These are phyloP conservation scores for Galerucella nymphaeae DNA, from an alignment of 2,888 invertebrate species.

Conservation along the genomic window DNA sequence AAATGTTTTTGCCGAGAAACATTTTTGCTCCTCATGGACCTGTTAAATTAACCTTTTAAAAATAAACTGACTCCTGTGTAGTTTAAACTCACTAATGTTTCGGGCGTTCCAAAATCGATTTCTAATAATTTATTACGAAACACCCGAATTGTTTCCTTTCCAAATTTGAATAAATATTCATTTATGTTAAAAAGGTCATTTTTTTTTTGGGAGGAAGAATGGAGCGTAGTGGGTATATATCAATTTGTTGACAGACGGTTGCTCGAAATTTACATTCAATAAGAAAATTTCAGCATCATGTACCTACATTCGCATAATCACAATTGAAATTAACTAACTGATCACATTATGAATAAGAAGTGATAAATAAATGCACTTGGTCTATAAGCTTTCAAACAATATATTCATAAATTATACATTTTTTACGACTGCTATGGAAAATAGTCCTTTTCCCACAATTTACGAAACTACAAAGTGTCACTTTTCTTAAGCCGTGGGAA, in stretches of 20 bases:
- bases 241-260: conserved; percentile 39
- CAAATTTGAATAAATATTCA: conserved; percentile 24
- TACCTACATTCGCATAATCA: conserved; percentile 36
- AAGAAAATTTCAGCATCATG: conserved; percentile 34
- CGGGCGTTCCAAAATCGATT: conserved; percentile 23
- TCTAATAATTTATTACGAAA: conserved; percentile 17
- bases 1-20: no score
- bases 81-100: conserved; percentile 7
- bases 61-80: no score
- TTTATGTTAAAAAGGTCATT: conserved; percentile 28
- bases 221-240: conserved; percentile 36
- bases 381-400: no score
- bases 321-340: conserved; percentile 39
- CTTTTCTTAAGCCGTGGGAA: no score
- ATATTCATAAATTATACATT: no score
- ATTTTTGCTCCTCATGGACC: no score
- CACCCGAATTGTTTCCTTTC: conserved; percentile 25
- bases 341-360: not conserved
- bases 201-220: conserved; percentile 39
- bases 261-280: conserved; percentile 43
- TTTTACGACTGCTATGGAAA: no score
- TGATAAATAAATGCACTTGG: not conserved
- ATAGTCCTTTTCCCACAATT: no score
- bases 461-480: no score
- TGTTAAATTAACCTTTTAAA: no score